Percentiles rank a stretch among this genome's conserved stretches.
Conservation (phyloP, 2,888 invertebrate genomes). For the Macaria liturata region DNA sequence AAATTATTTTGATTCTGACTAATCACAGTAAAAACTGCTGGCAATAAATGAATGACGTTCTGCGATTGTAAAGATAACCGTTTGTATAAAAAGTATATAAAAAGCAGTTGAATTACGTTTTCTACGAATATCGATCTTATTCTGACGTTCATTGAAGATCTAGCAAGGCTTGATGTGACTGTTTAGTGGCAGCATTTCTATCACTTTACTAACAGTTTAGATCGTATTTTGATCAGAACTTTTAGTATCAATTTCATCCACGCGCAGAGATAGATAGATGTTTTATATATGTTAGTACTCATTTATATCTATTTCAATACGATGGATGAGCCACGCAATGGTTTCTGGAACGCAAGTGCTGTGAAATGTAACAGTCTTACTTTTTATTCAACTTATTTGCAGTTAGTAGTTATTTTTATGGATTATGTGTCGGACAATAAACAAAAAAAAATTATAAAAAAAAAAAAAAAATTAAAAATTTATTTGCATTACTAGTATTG, state of each 20-base stretch:
- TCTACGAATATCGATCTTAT: constrained; percentile 12
- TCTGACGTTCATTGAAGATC: constrained; percentile 3
- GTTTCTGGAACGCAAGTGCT: not conserved
- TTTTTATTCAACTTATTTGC: not conserved
- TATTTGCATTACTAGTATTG: no score
- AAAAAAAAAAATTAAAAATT: no score
- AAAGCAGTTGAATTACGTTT: constrained; percentile 1
- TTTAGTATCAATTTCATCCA: no score
- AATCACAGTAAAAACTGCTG: constrained; percentile 9
- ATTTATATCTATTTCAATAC: constrained; percentile 4
- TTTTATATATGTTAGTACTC: not conserved
- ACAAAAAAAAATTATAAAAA: no score
- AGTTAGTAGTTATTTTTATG: no score
- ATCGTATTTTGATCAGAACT: no score
- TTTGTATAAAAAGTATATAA: constrained; percentile 3
- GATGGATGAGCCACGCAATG: constrained; percentile 3
- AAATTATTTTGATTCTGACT: constrained; percentile 3
- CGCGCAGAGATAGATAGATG: not conserved
- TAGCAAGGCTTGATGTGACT: not conserved
- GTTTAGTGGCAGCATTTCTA: no score
- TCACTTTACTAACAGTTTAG: no score
- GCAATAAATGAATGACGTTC: constrained; percentile 1
- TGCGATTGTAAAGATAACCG: constrained; percentile 5
- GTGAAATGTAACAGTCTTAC: constrained; percentile 1
- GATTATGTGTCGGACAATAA: no score